Evolutionary conservation across 2,888 invertebrate genomes (phyloP).

Genomic region (Argynnis bischoffii): DNA sequence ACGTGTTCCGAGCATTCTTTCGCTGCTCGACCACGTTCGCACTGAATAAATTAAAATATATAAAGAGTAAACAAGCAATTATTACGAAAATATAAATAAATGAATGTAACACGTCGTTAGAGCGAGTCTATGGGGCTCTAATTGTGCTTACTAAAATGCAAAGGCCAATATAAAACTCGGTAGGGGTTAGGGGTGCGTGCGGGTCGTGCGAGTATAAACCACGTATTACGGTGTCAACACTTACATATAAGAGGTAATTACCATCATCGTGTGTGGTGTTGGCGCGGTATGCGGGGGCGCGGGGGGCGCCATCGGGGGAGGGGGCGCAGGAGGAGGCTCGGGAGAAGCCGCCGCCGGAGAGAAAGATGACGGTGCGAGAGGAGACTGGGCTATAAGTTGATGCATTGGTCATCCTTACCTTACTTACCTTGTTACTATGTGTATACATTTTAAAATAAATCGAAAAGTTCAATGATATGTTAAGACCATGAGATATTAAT

Average conservation of each 20-base stretch:
- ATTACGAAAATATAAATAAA: not conserved
- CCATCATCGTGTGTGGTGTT: constrained; percentile 81
- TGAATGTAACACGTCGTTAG: not conserved
- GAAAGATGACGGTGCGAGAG: constrained; percentile 83
- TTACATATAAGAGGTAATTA: constrained; percentile 83
- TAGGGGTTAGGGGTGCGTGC: constrained; percentile 55
- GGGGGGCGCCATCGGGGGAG: constrained; percentile 72
- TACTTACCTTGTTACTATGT: not conserved
- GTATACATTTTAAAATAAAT: not conserved
- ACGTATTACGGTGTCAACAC: constrained; percentile 82
- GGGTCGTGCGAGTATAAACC: constrained; percentile 77
- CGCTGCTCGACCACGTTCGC: constrained; percentile 23
- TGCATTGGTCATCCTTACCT: constrained; percentile 5
- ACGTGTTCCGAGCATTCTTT: constrained; percentile 17
- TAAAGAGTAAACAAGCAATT: constrained; percentile 4
- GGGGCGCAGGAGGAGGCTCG: constrained; percentile 83
- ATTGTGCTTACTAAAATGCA: constrained; percentile 16
- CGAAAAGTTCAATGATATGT: not conserved
- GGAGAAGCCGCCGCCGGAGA: constrained; percentile 82
- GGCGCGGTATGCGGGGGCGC: constrained; percentile 59
- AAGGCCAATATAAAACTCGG: constrained; percentile 35
- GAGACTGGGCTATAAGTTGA: constrained; percentile 73
- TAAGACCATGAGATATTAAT: not conserved
- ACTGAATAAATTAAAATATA: constrained; percentile 6
- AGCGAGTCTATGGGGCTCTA: constrained; percentile 17